phyloP scores from a whole-genome alignment of 2,113 vertebrate species.

The Calonectris borealis region DNA sequence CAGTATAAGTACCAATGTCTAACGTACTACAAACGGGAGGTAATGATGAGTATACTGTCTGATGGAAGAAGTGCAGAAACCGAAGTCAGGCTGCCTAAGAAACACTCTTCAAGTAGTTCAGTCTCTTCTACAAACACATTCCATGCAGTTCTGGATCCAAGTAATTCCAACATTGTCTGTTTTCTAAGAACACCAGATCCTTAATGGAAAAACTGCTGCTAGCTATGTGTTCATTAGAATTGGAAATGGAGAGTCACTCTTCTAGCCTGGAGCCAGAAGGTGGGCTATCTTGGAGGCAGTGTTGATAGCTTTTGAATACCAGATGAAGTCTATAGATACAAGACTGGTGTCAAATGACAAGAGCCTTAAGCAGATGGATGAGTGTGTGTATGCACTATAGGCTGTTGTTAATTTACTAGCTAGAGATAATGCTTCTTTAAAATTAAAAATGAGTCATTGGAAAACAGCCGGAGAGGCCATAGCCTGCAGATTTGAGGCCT shows the following conservation, averaged over 20 bases:
- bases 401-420: slow-evolving; percentile 76
- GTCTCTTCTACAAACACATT: slow-evolving; percentile 23
- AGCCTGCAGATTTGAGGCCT: slow-evolving; percentile 55
- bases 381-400: slow-evolving; percentile 61
- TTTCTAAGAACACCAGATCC: slow-evolving; percentile 22
- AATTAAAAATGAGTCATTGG: slow-evolving; percentile 71
- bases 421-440: slow-evolving; percentile 72
- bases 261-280: slow-evolving; percentile 69
- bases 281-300: slow-evolving; percentile 67
- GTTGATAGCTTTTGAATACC: slow-evolving; percentile 70
- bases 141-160: slow-evolving; percentile 31
- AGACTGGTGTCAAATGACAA: slow-evolving; percentile 73
- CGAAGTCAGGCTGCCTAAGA: background rate
- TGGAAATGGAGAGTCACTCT: slow-evolving; percentile 70
- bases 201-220: slow-evolving; percentile 41
- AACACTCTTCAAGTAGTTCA: background rate
- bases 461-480: slow-evolving; percentile 56
- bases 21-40: background rate
- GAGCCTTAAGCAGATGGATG: slow-evolving; percentile 76
- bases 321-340: slow-evolving; percentile 73
- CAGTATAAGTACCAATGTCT: background rate
- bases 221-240: slow-evolving; percentile 61
- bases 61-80: background rate
- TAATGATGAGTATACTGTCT: background rate
- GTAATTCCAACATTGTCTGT: slow-evolving; percentile 19